Conservation (phyloP, 2,113 vertebrate species). For the Bungarus multicinctus region DNA sequence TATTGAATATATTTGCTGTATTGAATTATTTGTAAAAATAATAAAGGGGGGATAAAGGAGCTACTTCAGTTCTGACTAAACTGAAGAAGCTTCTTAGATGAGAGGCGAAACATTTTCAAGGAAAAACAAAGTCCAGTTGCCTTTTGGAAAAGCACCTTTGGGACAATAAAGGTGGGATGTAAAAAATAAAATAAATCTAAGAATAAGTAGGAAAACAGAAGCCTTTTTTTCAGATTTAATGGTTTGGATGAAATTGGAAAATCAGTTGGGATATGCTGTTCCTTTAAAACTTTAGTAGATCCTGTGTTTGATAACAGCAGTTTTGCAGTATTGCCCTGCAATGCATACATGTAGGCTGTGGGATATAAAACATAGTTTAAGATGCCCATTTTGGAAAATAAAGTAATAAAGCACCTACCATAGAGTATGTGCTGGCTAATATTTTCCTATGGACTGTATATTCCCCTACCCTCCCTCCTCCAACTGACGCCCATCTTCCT, state of each 20-base stretch:
- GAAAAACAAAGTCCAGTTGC: neutral
- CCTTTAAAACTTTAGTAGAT: neutral
- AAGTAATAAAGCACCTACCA: neutral
- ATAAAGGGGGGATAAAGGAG: neutral
- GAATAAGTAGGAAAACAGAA: neutral
- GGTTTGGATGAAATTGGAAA: neutral
- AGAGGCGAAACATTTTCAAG: neutral
- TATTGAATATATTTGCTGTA: neutral
- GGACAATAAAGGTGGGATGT: neutral
- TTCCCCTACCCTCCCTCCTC: neutral
- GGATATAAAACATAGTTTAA: neutral
- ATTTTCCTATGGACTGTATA: neutral
- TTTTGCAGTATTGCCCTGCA: neutral
- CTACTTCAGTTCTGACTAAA: neutral
- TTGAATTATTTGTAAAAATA: neutral
- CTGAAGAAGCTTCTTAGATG: neutral
- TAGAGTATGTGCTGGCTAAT: no score
- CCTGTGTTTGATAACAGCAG: neutral
- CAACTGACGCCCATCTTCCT: neutral
- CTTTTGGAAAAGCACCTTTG: neutral
- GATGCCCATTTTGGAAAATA: neutral
- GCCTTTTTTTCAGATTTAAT: neutral
- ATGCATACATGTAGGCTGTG: neutral
- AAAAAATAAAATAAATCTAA: neutral
- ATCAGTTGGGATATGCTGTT: neutral